Base-by-base conservation (phyloP, 2,797 vertebrate species). In the Syndactyla subalaris region DNA sequence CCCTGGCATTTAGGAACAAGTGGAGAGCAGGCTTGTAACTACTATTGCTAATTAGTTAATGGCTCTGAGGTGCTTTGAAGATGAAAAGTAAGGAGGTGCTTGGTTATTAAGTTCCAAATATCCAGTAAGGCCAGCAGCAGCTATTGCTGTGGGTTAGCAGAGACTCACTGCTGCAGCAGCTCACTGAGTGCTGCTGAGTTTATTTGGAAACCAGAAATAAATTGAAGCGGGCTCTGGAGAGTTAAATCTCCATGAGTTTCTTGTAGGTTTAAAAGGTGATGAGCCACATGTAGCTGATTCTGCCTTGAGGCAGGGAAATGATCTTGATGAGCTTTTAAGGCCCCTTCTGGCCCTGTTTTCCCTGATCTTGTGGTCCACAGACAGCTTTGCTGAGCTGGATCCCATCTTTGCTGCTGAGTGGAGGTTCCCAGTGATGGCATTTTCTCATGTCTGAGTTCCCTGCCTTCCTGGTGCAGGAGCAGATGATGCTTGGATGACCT, bases 31-130 rank as follows among this genome's bases (percentile, higher is more conserved):
- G 57, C 48, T 88, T 5, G 0, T 95, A 75, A 95, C 94, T 96
- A 32, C 67, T 73, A 2, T n/a, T 90, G 83, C 80, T 91, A 96
- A 95, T 96, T 90, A 92, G 71, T 71, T 91, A 87, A 94, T 87
- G 74, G 59, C 34, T 17, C 52, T 41, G 85, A 82, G 61, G 34
- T 92, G 65, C 92, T 95, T 93, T 94, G 86, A 95, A 95, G 92
- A 91, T 81, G 58, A 84, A 59, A 82, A 93, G 77, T 26, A 74
- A 74, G 48, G 52, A 84, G 34, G 38, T 81, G 66, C 66, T 81
- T 4, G 39, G 22, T 72, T 87, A 46, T 72, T 49, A 79, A 75
- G 46, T 66, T 54, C 59, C 67, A 20, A 88, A 66, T 38, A 54
- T 12, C 32, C 41, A 54, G 55, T 65, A 61, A 84, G 1, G 7